Base-by-base conservation (phyloP, 2,888 invertebrate species). In the Lepas anatifera region DNA sequence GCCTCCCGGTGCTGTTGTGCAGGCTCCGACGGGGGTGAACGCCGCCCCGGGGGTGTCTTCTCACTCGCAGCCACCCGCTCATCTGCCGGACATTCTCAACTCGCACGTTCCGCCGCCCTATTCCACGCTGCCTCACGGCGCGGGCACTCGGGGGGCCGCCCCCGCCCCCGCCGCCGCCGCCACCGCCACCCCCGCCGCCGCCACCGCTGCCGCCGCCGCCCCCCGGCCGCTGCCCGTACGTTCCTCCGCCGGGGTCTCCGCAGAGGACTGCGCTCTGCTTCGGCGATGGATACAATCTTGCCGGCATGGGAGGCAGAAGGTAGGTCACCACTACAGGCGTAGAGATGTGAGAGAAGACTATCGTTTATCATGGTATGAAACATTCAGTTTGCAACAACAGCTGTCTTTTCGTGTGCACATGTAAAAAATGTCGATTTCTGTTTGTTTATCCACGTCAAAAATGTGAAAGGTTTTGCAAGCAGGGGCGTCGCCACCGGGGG, bases 31-130 rank as follows among this genome's bases (percentile, higher is more conserved):
- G n/a, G n/a, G n/a, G n/a, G n/a, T n/a, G n/a, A n/a, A n/a, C n/a
- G 25, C 16, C 1, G 52, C 29, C 16, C 35, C 18, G 35, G 35
- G 41, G 11, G n/a, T n/a, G n/a, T n/a, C n/a, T n/a, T n/a, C n/a
- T n/a, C n/a, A n/a, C n/a, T n/a, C n/a, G n/a, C n/a, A n/a, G n/a
- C n/a, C n/a, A n/a, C 1, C 41, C 58, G 2, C 48, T 8, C 58
- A 32, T 18, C 58, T 58, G 58, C 58, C 58, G 32, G 58, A 58
- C 58, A 13, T 58, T 7, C 58, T 58, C 18, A 58, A 58, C 35
- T 32, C 58, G 58, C 58, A 58, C 32, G 58, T 58, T 32, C 58
- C 58, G 22, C 58, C 58, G 58, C 58, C 58, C 22, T 58, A 58
- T 35, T 58, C 58, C 22, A 58, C 58, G 7, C 58, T 58, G 35